Evolutionary conservation across 64 coral and sea anemone species (phyloP).

Genomic region (Montipora cactus): DNA sequence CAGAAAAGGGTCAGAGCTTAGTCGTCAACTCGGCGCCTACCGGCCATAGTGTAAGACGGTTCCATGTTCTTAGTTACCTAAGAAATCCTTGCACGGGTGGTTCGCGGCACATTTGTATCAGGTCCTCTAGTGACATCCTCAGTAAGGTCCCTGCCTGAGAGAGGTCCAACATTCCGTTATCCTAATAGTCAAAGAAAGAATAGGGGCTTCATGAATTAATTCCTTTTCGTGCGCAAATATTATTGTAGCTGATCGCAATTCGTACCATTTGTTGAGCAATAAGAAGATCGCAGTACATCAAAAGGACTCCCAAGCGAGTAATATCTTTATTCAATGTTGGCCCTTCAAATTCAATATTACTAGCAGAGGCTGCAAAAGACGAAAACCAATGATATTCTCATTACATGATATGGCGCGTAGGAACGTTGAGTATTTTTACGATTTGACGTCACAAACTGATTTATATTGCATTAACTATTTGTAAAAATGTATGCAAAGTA

Average conservation of each 20-base stretch:
- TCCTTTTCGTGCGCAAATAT: background rate
- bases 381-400: background rate
- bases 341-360: constrained; percentile 1
- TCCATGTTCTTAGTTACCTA: constrained; percentile 9
- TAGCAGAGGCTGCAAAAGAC: background rate
- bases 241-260: background rate
- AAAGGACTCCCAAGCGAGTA: constrained; percentile 20
- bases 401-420: background rate
- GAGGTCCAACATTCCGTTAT: constrained; percentile 11
- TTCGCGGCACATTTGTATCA: constrained; percentile 57
- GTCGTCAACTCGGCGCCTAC: too few relatives aligned
- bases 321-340: constrained; percentile 55
- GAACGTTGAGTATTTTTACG: too few relatives aligned
- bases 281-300: constrained; percentile 73
- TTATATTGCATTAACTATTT: too few relatives aligned
- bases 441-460: too few relatives aligned
- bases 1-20: too few relatives aligned
- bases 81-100: constrained; percentile 65
- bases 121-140: constrained; percentile 42
- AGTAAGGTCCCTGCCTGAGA: constrained; percentile 53
- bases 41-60: too few relatives aligned
- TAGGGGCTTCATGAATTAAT: background rate
- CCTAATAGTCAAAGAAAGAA: background rate
- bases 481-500: too few relatives aligned
- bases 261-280: constrained; percentile 61